Evolutionary conservation across 2,113 vertebrate genomes (phyloP).

Genomic region (Labeo rohita): DNA sequence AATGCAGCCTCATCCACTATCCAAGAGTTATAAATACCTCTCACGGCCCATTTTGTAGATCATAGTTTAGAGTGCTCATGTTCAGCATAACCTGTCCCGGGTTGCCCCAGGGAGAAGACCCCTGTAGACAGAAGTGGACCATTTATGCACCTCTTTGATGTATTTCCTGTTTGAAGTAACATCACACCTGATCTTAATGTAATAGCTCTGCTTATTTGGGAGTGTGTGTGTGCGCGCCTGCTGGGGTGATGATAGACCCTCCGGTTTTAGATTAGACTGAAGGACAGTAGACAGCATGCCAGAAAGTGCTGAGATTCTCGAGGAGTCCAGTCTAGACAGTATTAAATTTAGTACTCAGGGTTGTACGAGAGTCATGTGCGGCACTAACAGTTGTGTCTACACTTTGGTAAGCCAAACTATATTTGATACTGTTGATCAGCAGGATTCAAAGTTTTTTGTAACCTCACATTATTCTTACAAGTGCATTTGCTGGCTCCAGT

Average conservation of each 20-base stretch:
- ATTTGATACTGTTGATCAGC: background rate
- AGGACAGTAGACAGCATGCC: conserved; percentile 28
- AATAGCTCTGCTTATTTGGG: background rate
- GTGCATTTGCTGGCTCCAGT: background rate
- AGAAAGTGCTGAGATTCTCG: conserved; percentile 17
- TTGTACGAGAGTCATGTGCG: background rate
- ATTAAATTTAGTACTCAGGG: conserved; percentile 23
- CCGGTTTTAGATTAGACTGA: conserved; percentile 22
- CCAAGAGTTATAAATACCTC: conserved; percentile 29
- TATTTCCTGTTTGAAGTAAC: conserved; percentile 44
- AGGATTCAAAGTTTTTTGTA: background rate
- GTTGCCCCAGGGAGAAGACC: conserved; percentile 24
- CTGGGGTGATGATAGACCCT: background rate
- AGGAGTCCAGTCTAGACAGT: background rate
- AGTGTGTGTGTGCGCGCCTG: background rate
- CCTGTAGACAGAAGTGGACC: conserved; percentile 19
- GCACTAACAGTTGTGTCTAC: background rate
- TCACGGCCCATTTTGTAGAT: conserved; percentile 26
- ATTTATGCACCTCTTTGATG: conserved; percentile 32
- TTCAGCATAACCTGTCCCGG: conserved; percentile 6
- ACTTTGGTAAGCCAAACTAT: background rate
- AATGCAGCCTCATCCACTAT: conserved; percentile 18
- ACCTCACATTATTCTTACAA: background rate
- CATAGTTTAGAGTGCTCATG: conserved; percentile 1
- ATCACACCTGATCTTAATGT: conserved; percentile 32